Base-by-base conservation (phyloP, 1,140 invertebrate genomes). In the Bombus balteatus region DNA sequence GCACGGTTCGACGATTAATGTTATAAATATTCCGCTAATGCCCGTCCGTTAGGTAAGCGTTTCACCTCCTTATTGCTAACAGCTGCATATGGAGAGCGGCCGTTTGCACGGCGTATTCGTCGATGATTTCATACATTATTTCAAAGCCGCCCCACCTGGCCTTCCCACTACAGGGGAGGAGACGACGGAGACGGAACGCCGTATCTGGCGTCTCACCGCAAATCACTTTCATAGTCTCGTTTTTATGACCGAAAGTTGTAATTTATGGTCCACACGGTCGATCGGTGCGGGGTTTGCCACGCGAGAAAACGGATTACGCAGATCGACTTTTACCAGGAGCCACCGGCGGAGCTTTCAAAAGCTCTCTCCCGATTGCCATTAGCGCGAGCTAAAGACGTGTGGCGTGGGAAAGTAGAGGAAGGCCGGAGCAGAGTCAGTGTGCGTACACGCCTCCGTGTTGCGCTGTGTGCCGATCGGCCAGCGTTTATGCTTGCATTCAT, bases 161-260 rank as follows among this genome's bases (percentile, higher is more conserved):
- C 4, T 25, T 4, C 39, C 15, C 13, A 41, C 37, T 25, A 8
- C n/a, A n/a, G 57, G 71, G 41, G 57, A 53, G 39, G 34, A 83
- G 57, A 80, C 39, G 71, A 37, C 22, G 57, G 59, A 34, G 68
- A 53, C 53, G 74, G 65, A n/a, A n/a, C 8, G 13, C n/a, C 15
- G 66, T 66, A 85, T 90, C 68, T 77, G 57, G 79, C 72, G 81
- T 90, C 86, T 77, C 76, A 72, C 81, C 85, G 90, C 90, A 91
- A 92, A 92, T 93, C 92, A 92, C 90, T 92, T 92, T 92, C 91
- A 91, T 90, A 91, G 88, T 88, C 80, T 75, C 74, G 90, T 91
- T 92, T 92, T 92, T 93, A 93, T 84, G 92, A 83, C 87, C 88
- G 90, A 90, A 89, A 90, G 91, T 92, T 87, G 70, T 89, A 91